Conservation (phyloP, 2,797 vertebrate genomes). For the Crocidura indochinensis region DNA sequence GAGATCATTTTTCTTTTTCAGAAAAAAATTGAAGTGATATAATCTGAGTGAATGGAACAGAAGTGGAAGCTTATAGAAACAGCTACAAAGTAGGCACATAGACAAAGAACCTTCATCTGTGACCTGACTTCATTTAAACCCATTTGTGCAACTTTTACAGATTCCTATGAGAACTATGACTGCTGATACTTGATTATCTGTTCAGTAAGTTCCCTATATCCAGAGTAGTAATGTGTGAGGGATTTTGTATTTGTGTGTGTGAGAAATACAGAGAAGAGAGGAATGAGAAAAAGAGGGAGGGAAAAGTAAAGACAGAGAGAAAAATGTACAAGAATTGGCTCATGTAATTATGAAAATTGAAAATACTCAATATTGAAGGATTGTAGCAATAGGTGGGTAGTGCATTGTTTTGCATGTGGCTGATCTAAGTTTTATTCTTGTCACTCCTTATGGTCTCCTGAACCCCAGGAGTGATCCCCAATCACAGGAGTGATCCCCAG, state of each 20-base stretch:
- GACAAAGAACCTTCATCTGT: background rate
- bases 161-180: background rate
- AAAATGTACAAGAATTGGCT: background rate
- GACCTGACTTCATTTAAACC: background rate
- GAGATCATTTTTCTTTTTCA: background rate
- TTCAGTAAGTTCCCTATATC: background rate
- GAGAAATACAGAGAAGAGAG: too few species aligned
- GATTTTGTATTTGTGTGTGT: too few species aligned
- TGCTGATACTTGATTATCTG: background rate
- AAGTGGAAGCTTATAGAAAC: background rate
- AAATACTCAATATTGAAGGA: background rate
- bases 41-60: background rate
- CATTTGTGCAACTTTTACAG: background rate
- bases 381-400: too few species aligned
- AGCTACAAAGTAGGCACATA: background rate
- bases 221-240: too few species aligned
- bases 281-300: background rate
- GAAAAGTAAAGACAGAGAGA: too few species aligned
- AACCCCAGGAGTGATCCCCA: too few species aligned
- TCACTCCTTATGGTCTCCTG: too few species aligned
- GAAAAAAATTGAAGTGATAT: background rate
- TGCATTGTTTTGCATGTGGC: too few species aligned
- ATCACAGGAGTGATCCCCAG: too few species aligned
- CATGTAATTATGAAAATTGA: background rate
- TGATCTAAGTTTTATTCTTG: too few species aligned